Percentiles rank a stretch among this genome's conserved stretches.
Evolutionary conservation across 2,113 vertebrate species (phyloP).

Genomic region (Crotalus horridus): DNA sequence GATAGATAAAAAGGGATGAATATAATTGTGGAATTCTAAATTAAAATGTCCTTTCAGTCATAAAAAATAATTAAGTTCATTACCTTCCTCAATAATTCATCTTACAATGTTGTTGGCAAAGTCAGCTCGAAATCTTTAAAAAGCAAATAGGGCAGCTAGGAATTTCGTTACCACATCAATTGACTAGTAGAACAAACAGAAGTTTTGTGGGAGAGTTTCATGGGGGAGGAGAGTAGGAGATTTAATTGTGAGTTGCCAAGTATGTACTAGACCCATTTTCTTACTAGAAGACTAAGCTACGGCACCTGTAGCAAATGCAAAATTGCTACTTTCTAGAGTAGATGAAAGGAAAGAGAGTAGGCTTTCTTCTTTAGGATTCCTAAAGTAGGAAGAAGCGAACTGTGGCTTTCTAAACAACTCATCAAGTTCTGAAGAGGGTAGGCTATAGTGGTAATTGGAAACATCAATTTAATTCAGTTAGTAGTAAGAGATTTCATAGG

Average conservation of each 20-base stretch:
- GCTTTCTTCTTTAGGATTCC: not conserved
- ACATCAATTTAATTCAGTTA: not conserved
- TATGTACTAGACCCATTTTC: not conserved
- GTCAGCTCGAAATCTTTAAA: not conserved
- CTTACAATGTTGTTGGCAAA: not conserved
- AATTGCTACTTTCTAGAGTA: not conserved
- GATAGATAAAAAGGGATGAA: not conserved
- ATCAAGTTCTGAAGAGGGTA: not conserved
- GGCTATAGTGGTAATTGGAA: not conserved
- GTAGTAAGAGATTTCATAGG: not conserved
- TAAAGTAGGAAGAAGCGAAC: not conserved
- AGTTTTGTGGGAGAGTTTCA: not conserved
- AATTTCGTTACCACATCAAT: not conserved
- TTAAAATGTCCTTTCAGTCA: not conserved
- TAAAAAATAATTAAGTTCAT: not conserved
- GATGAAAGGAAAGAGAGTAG: not conserved
- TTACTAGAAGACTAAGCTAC: not conserved
- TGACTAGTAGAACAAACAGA: not conserved
- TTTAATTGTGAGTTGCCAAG: not conserved
- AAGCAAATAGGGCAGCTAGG: not conserved
- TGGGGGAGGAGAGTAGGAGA: not conserved
- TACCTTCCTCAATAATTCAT: not conserved
- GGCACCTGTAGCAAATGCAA: not conserved
- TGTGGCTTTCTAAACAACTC: not conserved
- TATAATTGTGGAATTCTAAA: not conserved